These are phyloP conservation scores for Contarinia nasturtii DNA, from an alignment of 1,140 invertebrate genomes.

Conservation along the genomic window DNA sequence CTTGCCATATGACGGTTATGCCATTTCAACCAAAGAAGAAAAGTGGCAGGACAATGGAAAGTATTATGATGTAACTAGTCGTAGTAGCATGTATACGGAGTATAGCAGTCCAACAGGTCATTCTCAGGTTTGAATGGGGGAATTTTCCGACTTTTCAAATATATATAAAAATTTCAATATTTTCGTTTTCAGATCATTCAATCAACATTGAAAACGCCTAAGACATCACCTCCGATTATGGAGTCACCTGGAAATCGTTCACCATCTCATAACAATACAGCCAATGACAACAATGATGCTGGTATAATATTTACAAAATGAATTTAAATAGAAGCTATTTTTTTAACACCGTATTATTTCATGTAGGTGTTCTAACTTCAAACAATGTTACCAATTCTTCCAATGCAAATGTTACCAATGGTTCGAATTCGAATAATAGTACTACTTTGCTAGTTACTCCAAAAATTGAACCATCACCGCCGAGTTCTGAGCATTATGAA, in stretches of 20 bases:
- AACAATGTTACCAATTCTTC: constrained; percentile 1
- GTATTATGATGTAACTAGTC: constrained; percentile 11
- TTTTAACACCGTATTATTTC: too few relatives aligned
- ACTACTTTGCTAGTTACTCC: constrained; percentile 14
- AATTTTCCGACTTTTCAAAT: background rate
- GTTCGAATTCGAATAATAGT: constrained; percentile 10
- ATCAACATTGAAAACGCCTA: constrained; percentile 20
- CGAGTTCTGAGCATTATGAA: constrained; percentile 29
- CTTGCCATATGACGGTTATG: constrained; percentile 27
- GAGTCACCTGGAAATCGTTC: constrained; percentile 22
- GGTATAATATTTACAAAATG: too few relatives aligned
- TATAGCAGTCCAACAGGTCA: constrained; percentile 23
- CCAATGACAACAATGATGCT: background rate
- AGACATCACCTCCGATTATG: constrained; percentile 22
- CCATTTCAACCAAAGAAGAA: constrained; percentile 21
- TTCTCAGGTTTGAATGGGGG: constrained; percentile 13
- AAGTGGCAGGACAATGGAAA: constrained; percentile 24
- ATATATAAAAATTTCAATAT: background rate
- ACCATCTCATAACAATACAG: constrained; percentile 8
- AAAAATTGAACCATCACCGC: constrained; percentile 21
- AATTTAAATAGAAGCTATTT: too few relatives aligned
- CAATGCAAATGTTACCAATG: constrained; percentile 1
- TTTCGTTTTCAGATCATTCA: constrained; percentile 6
- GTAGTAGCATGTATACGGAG: constrained; percentile 8
- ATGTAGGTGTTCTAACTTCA: background rate